phyloP scores from a whole-genome alignment of 2,113 vertebrate species.

The Chauna torquata region DNA sequence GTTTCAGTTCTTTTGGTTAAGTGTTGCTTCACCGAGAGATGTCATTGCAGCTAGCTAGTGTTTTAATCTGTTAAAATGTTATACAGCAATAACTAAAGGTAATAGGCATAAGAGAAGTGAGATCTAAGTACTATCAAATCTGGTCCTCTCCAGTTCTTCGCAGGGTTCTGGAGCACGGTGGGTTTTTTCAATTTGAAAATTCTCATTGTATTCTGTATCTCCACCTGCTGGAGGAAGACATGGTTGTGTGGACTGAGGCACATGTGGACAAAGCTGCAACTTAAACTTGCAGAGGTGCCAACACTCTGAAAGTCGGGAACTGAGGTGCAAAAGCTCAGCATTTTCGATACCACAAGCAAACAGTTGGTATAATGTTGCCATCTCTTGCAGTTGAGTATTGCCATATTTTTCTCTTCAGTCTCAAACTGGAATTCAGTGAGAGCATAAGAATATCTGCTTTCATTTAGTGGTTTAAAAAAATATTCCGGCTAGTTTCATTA shows the following conservation, averaged over 20 bases:
- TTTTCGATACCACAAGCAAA: neutral
- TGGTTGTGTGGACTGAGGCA: neutral
- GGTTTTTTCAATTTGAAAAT: neutral
- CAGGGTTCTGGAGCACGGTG: neutral
- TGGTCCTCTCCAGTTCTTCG: neutral
- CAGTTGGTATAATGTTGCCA: neutral
- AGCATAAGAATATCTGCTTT: neutral
- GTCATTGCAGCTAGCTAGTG: neutral
- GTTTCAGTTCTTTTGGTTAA: neutral
- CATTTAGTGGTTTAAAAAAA: neutral
- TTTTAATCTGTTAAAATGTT: neutral
- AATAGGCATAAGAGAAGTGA: neutral
- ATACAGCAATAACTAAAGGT: neutral
- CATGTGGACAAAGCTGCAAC: neutral
- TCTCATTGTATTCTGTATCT: neutral
- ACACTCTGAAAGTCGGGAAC: neutral
- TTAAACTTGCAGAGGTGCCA: neutral
- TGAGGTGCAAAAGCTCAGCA: neutral
- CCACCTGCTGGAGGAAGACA: neutral
- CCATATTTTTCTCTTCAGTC: neutral
- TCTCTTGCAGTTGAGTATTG: neutral
- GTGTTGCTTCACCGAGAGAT: neutral
- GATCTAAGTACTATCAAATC: neutral
- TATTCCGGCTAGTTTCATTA: too few species aligned
- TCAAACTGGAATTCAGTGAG: neutral